Conservation (phyloP, 2,797 vertebrate species). For the Sebastiscus tertius region DNA sequence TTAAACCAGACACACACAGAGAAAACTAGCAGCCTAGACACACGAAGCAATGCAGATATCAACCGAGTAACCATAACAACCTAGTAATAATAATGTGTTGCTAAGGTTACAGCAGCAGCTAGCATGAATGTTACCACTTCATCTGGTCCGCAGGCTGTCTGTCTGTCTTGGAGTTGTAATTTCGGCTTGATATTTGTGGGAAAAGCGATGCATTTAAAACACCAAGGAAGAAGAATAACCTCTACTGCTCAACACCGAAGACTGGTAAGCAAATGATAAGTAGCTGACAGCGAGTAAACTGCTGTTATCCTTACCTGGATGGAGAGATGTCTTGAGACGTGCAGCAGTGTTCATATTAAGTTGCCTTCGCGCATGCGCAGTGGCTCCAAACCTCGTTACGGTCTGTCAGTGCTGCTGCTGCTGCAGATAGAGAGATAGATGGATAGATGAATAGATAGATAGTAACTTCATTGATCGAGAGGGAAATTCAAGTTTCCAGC, state of each 20-base stretch:
- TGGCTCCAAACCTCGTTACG: not conserved
- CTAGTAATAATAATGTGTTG: too few species aligned
- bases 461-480: too few species aligned
- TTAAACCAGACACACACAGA: too few species aligned
- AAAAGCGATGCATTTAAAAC: not conserved
- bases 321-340: conserved; percentile 68
- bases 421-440: not conserved
- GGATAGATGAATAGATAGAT: too few species aligned
- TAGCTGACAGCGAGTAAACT: not conserved
- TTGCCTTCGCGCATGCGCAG: conserved; percentile 72
- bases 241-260: not conserved
- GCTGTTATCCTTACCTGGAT: conserved; percentile 55
- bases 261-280: not conserved
- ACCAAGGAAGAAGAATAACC: not conserved
- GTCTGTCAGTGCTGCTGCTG: not conserved
- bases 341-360: conserved; percentile 43
- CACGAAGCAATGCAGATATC: not conserved
- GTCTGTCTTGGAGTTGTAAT: conserved; percentile 30
- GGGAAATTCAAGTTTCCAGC: too few species aligned
- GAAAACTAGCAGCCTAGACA: not conserved
- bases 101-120: conserved; percentile 12
- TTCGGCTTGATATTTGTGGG: not conserved
- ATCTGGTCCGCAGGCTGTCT: conserved; percentile 20
- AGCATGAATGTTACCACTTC: conserved; percentile 27
- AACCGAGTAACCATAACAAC: not conserved